Base-by-base conservation (phyloP, 2,888 invertebrate genomes). In the Trimorus sp. region DNA sequence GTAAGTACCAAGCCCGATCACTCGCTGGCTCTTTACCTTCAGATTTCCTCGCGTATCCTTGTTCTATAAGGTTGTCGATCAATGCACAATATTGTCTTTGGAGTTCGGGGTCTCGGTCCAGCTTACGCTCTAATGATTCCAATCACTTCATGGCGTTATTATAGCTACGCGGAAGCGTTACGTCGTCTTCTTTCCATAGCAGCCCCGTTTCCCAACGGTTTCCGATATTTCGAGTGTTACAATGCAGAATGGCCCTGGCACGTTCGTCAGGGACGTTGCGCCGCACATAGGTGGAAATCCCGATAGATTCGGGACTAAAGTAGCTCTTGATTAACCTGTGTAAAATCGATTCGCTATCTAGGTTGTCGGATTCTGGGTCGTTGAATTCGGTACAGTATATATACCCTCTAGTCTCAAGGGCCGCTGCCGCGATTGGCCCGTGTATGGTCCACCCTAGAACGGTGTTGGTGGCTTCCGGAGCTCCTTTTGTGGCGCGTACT, bases 41-140 rank as follows among this genome's bases (percentile, higher is more conserved):
- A n/a, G n/a, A n/a, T 62, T 78, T 60, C 11, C 8, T 14, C 1
- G 82, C 73, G 26, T 74, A 84, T 9, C 70, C 59, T 12, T 45
- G 49, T 7, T 54, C 42, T 12, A 83, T 7, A 0, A 80, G 36
- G 7, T 70, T 51, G 0, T 74, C 16, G 8, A 82, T 65, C n/a
- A 76, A 51, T 40, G 37, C n/a, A 15, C 58, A 36, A 26, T 81
- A 81, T 3, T 36, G 8, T 49, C 7, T 12, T 7, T 58, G 51
- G 12, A 75, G 81, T 0, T 69, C 8, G 7, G 54, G 36, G 12
- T 75, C 40, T 26, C 36, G 38, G 65, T 76, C 70, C 5, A 75
- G 8, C 42, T 62, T 80, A 3, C 15, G 38, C 45, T 83, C 79
- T 15, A 79, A 54, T 0, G 36, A 26, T 4, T 8, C 7, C n/a